phyloP scores from a whole-genome alignment of 2,797 vertebrate species.

The Distichodus sexfasciatus region DNA sequence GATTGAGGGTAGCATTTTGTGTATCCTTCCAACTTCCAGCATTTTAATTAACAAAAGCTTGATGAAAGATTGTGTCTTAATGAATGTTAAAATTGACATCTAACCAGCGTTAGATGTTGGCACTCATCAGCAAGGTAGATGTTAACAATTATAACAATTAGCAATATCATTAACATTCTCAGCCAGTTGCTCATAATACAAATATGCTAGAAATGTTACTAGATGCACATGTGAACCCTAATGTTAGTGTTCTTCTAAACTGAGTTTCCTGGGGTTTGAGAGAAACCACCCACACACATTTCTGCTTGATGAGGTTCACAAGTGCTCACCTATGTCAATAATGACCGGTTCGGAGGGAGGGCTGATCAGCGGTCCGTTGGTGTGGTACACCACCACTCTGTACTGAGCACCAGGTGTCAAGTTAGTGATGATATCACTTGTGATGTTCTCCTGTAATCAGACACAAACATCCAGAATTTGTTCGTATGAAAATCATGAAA shows the following conservation, averaged over 20 bases:
- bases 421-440: constrained; percentile 82
- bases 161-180: too few relatives aligned
- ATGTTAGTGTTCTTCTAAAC: background rate
- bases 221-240: background rate
- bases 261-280: background rate
- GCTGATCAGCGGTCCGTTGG: constrained; percentile 86
- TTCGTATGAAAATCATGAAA: background rate
- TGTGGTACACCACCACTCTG: constrained; percentile 84
- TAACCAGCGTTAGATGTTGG: too few relatives aligned
- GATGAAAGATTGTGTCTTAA: too few relatives aligned
- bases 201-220: background rate
- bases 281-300: background rate
- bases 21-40: too few relatives aligned
- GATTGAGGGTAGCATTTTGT: too few relatives aligned
- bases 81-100: too few relatives aligned
- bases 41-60: too few relatives aligned
- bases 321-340: constrained; percentile 84
- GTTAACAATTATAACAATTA: too few relatives aligned
- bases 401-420: constrained; percentile 93
- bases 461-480: background rate
- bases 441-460: constrained; percentile 83
- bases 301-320: background rate
- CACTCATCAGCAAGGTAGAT: too few relatives aligned
- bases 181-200: too few relatives aligned
- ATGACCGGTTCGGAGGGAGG: constrained; percentile 91